These are phyloP conservation scores for Chrosomus eos DNA, from an alignment of 2,797 vertebrate genomes.

Conservation along the genomic window DNA sequence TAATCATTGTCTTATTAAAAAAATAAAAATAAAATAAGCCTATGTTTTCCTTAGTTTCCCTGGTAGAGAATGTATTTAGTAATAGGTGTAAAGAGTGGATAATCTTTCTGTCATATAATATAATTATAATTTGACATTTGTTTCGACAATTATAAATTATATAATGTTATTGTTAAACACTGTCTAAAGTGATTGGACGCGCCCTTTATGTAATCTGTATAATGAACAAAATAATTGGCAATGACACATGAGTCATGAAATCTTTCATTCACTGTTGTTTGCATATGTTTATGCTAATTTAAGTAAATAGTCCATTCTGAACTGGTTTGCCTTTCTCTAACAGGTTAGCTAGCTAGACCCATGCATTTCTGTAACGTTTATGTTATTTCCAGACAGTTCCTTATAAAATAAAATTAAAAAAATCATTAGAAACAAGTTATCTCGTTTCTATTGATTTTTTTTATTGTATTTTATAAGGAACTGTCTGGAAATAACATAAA, in stretches of 20 bases:
- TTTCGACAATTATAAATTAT: no score
- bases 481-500: no score
- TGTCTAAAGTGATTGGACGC: not conserved
- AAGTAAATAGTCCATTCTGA: no score
- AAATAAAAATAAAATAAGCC: slow-evolving; percentile 49
- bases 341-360: not conserved
- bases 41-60: not conserved
- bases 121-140: no score
- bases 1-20: slow-evolving; percentile 75
- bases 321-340: no score
- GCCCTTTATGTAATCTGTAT: not conserved
- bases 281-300: no score
- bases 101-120: not conserved
- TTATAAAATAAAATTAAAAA: not conserved
- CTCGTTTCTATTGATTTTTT: no score
- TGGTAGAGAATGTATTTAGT: not conserved
- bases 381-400: not conserved
- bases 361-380: not conserved
- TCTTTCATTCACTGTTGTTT: no score
- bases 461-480: no score
- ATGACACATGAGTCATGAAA: not conserved
- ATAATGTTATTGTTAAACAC: no score
- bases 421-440: not conserved
- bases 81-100: not conserved
- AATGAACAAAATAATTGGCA: accelerated